Evolutionary conservation across 92 coral and sea anemone genomes (phyloP), one percentile per base, ranked within the genome.

Genomic region (Palythoa grandis): DNA sequence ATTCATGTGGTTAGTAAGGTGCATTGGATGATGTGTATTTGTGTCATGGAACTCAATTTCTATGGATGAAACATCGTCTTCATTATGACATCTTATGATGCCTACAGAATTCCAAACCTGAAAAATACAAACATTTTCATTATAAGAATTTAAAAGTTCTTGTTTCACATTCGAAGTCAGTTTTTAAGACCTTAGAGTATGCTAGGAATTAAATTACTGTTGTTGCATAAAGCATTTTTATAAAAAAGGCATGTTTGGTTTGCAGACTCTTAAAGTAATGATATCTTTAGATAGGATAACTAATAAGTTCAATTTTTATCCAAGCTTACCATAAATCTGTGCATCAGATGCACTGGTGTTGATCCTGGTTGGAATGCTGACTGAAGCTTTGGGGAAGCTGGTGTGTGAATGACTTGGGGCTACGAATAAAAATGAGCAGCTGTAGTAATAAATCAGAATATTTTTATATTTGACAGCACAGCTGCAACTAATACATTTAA

Each of bases 51-150:
- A 96, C 72, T 96, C 99, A 20, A 96, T 93, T 65, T 96, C 99
- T 61, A 96, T 96, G 17, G 98, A 95, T 48, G 99, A 93, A 56
- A 95, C 83, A 61, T 96, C 99, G 24, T 96, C 99, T 65, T 96
- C 99, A 5, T 90, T 91, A 65, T 96, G 99, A 80, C 98, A 93
- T 50, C 99, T 91, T 56, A 96, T 92, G 48, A 96, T 96, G 4
- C 99, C 99, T 52, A 96, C 92, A 39, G 98, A 89, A 82, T 96
- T 96, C 99, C 99, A 96, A 11, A 95, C 95, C 99, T 96, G 53
- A 75, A 71, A 63, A 22, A 63, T n/a, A 17, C 22, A 5, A 7
- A n/a, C n/a, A 58, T 58, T 58, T 43, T 43, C 50, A 43, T 43
- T 43, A 8, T 8, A 43, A 8, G 9, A 43, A 43, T 43, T 8